These are phyloP conservation scores for Lacerta agilis DNA, from an alignment of 2,797 vertebrate genomes.

Conservation along the genomic window DNA sequence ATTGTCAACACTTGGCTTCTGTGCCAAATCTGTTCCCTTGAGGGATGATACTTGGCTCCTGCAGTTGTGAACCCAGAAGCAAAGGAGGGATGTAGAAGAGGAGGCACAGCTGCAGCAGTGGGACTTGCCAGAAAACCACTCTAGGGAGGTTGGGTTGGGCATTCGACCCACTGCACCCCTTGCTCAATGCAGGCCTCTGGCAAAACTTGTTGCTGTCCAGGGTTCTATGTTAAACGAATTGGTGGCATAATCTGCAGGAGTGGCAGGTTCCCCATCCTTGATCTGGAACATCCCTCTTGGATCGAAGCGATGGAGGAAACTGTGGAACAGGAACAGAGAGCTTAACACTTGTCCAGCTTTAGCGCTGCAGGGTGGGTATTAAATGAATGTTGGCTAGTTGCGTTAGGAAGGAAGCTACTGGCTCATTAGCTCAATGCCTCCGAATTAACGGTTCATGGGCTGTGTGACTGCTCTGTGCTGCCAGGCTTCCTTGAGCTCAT, in stretches of 20 bases:
- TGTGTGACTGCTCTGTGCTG: neutral
- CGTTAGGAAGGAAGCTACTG: neutral
- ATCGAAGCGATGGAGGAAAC: neutral
- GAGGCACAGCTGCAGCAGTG: neutral
- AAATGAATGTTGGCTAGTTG: neutral
- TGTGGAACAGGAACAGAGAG: neutral
- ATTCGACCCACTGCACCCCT: neutral
- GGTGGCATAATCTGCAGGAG: neutral
- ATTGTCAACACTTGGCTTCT: neutral
- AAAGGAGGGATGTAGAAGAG: neutral
- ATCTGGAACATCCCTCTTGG: neutral
- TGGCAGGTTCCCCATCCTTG: neutral
- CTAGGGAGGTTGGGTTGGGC: neutral
- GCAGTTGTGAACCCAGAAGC: neutral
- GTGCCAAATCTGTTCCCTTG: neutral
- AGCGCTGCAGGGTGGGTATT: neutral
- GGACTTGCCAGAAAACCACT: neutral
- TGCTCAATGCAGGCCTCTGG: neutral
- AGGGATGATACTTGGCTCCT: neutral
- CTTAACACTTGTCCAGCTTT: neutral
- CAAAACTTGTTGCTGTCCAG: neutral
- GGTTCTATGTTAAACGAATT: neutral
- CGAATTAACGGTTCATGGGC: neutral
- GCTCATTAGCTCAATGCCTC: neutral
- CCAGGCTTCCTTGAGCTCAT: constrained; percentile 2